Evolutionary conservation across 2,113 vertebrate genomes (phyloP), one percentile per base, ranked within the genome.

Genomic region (Oreotrochilus melanogaster): DNA sequence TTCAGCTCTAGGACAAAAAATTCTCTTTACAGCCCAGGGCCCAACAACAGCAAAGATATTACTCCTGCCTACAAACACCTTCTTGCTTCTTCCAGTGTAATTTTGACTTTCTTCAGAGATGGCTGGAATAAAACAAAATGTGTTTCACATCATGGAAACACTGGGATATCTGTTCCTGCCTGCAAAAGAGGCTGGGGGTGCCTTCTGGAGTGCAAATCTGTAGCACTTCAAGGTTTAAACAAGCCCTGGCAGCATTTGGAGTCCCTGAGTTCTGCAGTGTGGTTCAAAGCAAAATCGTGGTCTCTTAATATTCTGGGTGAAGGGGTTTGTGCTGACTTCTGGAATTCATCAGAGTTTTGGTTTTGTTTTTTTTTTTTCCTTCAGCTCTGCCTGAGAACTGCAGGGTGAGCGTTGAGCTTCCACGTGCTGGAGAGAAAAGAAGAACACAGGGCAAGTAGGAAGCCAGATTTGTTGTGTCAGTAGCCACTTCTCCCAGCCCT

Each of bases 41-140:
- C 64, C 51, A 81, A 30, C 37, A 50, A 6, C 21, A 39, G 66
- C 85, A 92, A 91, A 87, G 47, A 39, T 82, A 67, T 57, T 72
- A 27, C 24, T 78, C 87, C 65, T 73, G 33, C 92, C 57, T 90
- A 61, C 82, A 57, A 78, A 56, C 42, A 31, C 51, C 3, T 0
- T 60, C 58, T 81, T 72, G 47, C 71, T 88, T 78, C 51, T 57
- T 47, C 61, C 27, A 31, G 33, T 39, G 42, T 96, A 88, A 88
- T 94, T 95, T 82, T 96, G 89, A 94, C 80, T 75, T 93, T 60
- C 79, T 84, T 89, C 72, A 65, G 88, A 81, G 87, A 35, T 88
- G 89, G 88, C 33, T 87, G 67, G 97, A 96, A 97, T 95, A 90
- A 96, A 97, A 95, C 72, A 88, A 80, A 92, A 35, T 65, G 72